phyloP scores from a whole-genome alignment of 2,888 invertebrate species.

The Hirtodrosophila alboralis region DNA sequence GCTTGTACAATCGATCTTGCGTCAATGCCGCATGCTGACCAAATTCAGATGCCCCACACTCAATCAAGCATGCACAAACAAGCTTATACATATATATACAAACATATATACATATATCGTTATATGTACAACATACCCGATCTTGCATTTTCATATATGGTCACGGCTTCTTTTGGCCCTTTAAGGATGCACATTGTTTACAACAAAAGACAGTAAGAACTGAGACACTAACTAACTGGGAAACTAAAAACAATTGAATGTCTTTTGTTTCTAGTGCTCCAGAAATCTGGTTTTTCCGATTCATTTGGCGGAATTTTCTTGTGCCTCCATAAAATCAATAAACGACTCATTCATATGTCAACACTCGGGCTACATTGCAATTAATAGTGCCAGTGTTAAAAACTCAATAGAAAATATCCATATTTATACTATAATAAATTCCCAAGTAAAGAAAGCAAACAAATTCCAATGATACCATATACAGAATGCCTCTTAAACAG shows the following conservation, averaged over 20 bases:
- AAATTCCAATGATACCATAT: too few relatives aligned
- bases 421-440: too few relatives aligned
- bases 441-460: neutral
- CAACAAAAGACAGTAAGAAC: slow-evolving; percentile 18
- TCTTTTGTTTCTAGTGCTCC: slow-evolving; percentile 3
- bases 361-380: slow-evolving; percentile 20
- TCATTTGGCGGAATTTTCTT: too few relatives aligned
- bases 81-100: too few relatives aligned
- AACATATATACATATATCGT: slow-evolving; percentile 3
- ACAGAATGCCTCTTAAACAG: too few relatives aligned
- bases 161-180: slow-evolving; percentile 31
- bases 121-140: slow-evolving; percentile 10
- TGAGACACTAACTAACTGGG: neutral
- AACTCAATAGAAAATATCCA: too few relatives aligned
- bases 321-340: slow-evolving; percentile 27
- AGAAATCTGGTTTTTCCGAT: slow-evolving; percentile 8
- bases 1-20: slow-evolving; percentile 61
- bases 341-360: slow-evolving; percentile 39
- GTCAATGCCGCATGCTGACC: slow-evolving; percentile 56
- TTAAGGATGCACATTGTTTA: slow-evolving; percentile 33
- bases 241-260: slow-evolving; percentile 14
- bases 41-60: slow-evolving; percentile 34
- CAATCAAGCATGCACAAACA: slow-evolving; percentile 30
- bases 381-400: slow-evolving; percentile 13
- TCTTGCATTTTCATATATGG: slow-evolving; percentile 39